Percentiles rank a stretch among this genome's conserved stretches.
Evolutionary conservation across 2,797 vertebrate species (phyloP).

Genomic region (Novumbra hubbsi): DNA sequence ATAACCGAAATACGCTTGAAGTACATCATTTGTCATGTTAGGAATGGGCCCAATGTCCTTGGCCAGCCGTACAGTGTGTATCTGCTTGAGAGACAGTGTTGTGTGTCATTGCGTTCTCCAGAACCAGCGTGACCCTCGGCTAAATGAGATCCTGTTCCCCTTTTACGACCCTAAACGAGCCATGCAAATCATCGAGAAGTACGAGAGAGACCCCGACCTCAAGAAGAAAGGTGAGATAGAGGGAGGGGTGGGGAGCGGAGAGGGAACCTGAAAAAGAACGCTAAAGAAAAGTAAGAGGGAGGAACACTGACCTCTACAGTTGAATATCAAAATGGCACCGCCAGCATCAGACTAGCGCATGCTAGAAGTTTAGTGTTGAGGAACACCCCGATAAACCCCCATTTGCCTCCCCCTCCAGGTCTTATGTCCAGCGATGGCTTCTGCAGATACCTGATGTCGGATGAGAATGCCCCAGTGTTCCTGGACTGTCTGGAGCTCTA

Average conservation of each 20-base stretch:
- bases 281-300: constrained; percentile 63
- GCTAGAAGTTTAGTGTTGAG: not conserved
- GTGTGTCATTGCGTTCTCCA: constrained; percentile 48
- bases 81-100: constrained; percentile 23
- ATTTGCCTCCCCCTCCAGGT: constrained; percentile 61
- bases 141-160: constrained; percentile 98
- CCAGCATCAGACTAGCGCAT: not conserved
- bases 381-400: not conserved
- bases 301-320: constrained; percentile 59
- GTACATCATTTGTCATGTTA: not conserved
- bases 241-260: not conserved
- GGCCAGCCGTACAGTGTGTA: constrained; percentile 1
- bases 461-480: constrained; percentile 97
- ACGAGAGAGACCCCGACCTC: constrained; percentile 88
- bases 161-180: constrained; percentile 97
- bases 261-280: constrained; percentile 82
- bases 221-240: constrained; percentile 86
- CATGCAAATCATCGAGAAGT: constrained; percentile 94
- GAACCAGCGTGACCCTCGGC: constrained; percentile 95
- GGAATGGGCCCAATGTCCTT: not conserved
- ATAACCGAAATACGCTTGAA: not conserved
- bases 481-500: constrained; percentile 93
- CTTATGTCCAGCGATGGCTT: constrained; percentile 94
- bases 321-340: constrained; percentile 1
- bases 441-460: constrained; percentile 97